These are phyloP conservation scores for Vultur gryphus DNA, from an alignment of 2,797 vertebrate genomes.

Conservation along the genomic window DNA sequence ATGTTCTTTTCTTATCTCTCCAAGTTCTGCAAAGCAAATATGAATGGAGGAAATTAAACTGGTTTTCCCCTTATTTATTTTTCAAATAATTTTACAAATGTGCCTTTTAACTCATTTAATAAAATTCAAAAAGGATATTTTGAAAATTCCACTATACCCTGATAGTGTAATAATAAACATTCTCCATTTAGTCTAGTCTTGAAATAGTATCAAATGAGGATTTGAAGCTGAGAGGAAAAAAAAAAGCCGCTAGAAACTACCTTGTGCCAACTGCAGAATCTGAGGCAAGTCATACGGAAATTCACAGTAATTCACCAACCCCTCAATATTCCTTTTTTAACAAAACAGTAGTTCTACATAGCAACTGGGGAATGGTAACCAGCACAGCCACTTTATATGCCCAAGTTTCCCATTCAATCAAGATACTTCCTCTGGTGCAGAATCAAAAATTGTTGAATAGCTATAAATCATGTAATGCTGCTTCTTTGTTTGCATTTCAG, in stretches of 20 bases:
- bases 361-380: neutral
- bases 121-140: neutral
- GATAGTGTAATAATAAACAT: neutral
- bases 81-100: neutral
- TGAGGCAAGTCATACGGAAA: neutral
- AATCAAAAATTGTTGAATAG: neutral
- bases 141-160: neutral
- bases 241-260: neutral
- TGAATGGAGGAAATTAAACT: neutral
- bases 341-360: neutral
- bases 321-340: neutral
- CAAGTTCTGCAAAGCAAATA: neutral
- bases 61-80: neutral
- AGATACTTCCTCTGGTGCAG: neutral
- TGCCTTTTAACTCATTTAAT: neutral
- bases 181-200: neutral
- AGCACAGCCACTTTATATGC: neutral
- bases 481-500: neutral
- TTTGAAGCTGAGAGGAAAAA: neutral
- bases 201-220: neutral
- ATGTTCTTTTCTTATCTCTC: neutral
- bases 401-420: neutral
- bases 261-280: neutral
- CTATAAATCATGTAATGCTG: neutral
- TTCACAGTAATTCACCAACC: neutral